Evolutionary conservation across 2,113 vertebrate genomes (phyloP).

Genomic region (Ptilonorhynchus violaceus): DNA sequence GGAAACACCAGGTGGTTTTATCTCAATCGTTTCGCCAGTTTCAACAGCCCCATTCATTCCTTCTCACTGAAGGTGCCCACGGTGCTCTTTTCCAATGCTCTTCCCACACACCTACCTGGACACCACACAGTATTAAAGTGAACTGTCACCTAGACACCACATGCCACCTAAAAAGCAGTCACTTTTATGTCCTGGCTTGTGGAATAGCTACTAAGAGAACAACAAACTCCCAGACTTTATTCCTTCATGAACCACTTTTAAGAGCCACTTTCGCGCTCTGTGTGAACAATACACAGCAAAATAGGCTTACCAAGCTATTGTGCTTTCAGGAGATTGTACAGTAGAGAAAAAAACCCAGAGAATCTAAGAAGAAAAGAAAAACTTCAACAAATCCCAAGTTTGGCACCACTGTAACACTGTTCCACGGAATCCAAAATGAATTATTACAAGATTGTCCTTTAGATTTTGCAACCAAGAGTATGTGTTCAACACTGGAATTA

Average conservation of each 20-base stretch:
- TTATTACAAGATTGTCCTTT: constrained; percentile 14
- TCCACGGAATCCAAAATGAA: background rate
- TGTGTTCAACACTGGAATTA: background rate
- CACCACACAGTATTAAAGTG: background rate
- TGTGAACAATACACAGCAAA: background rate
- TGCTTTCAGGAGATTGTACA: background rate
- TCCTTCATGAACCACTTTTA: background rate
- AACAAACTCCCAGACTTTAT: background rate
- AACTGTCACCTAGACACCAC: background rate
- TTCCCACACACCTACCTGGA: background rate
- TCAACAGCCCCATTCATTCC: background rate
- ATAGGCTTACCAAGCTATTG: background rate
- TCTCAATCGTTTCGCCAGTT: background rate
- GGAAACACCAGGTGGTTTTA: constrained; percentile 37
- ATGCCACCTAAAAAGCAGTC: background rate
- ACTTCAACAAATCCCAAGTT: background rate
- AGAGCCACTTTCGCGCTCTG: accelerated
- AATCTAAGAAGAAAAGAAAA: background rate
- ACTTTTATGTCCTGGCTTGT: background rate
- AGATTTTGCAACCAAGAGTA: constrained; percentile 32
- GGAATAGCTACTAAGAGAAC: background rate
- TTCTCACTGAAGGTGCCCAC: background rate
- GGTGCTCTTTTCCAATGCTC: background rate
- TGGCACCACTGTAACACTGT: background rate
- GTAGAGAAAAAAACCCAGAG: background rate